A percentile compares a stretch with the other conserved stretches of the same genome.
These are phyloP conservation scores for Hemibates koningsi DNA, from an alignment of 2,113 vertebrate species.

Conservation along the genomic window DNA sequence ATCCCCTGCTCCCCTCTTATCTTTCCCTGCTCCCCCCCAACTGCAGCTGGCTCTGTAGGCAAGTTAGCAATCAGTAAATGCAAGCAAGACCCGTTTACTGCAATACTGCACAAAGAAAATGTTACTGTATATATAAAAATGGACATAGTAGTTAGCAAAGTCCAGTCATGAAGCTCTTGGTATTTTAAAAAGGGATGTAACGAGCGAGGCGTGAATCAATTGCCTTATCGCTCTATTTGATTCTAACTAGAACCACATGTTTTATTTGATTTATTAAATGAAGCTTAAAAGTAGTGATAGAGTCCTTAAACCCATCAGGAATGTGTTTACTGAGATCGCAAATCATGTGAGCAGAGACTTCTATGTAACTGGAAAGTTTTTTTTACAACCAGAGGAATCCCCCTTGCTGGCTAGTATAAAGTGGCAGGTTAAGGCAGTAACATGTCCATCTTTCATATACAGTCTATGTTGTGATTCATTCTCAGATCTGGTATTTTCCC, in stretches of 20 bases:
- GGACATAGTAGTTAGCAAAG: background rate
- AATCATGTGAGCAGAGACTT: background rate
- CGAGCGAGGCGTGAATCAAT: accelerated
- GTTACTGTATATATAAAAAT: background rate
- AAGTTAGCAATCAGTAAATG: slow-evolving; percentile 50
- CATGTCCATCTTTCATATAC: background rate
- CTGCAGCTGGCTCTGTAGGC: slow-evolving; percentile 48
- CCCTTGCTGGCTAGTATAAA: background rate
- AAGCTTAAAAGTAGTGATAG: background rate
- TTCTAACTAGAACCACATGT: background rate
- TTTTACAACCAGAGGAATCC: background rate
- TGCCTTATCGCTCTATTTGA: accelerated
- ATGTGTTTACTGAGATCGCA: background rate
- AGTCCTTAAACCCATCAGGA: background rate
- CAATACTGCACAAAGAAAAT: background rate
- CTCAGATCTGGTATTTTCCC: background rate
- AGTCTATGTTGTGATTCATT: background rate
- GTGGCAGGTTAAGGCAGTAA: background rate
- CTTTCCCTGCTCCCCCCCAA: slow-evolving; percentile 52
- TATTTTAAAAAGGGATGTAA: background rate
- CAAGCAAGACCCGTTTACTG: background rate
- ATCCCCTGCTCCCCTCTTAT: slow-evolving; percentile 81
- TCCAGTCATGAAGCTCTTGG: background rate
- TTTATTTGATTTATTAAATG: background rate
- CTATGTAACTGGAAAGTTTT: background rate